Evolutionary conservation across 2,797 vertebrate genomes (phyloP).

Genomic region (Hippopotamyrus pictus): DNA sequence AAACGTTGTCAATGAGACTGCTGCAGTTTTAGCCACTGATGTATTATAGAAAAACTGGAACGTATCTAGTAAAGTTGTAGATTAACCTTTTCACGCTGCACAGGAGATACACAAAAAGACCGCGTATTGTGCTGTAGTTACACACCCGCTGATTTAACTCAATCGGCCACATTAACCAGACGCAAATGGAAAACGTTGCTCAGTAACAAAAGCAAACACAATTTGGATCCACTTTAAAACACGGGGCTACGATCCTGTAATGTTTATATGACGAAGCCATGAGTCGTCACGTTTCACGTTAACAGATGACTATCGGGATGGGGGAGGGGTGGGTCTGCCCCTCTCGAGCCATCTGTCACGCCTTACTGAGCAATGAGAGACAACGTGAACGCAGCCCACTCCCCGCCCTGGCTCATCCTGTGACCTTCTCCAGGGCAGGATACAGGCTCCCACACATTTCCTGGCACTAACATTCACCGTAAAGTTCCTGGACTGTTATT

Average conservation of each 20-base stretch:
- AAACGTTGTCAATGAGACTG: background rate
- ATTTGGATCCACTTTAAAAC: background rate
- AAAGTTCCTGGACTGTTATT: background rate
- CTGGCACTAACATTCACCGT: background rate
- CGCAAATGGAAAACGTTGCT: background rate
- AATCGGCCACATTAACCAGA: background rate
- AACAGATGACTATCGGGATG: background rate
- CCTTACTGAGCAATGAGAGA: background rate
- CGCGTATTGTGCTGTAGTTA: background rate
- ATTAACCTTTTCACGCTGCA: background rate
- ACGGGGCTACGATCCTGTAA: background rate
- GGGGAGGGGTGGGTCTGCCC: too few species aligned
- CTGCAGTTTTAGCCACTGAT: background rate
- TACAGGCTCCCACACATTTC: background rate
- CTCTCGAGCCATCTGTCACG: background rate
- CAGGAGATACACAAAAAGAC: background rate
- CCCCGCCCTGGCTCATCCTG: background rate
- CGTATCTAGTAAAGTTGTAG: background rate
- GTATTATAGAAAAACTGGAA: background rate
- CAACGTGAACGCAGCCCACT: background rate
- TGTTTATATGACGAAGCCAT: background rate
- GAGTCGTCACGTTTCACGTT: background rate
- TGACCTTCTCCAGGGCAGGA: background rate
- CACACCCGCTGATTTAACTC: background rate
- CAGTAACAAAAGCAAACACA: constrained; percentile 5